Base-by-base conservation (phyloP, 1,140 invertebrate genomes). In the Hesperophylax magnus region DNA sequence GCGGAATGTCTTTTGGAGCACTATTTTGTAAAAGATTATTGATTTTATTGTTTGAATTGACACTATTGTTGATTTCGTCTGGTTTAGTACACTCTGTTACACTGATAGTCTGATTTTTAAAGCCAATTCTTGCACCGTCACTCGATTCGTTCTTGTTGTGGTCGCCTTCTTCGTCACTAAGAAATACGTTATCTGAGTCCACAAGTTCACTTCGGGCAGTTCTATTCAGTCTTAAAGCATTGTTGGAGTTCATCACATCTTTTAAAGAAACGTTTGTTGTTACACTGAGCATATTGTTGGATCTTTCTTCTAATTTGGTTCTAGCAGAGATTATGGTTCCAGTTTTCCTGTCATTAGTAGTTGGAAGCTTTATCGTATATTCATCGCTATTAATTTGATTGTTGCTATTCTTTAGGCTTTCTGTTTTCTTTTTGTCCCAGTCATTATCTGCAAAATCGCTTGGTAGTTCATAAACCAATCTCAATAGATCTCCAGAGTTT, bases 401-500 rank as follows among this genome's bases (percentile, higher is more conserved):
- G 39, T 71, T 56, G 20, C 47, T 54, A n/a, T 72, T 63, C 3
- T 77, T 67, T 34, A 60, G 31, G 9, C 6, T 52, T 14, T 67
- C 34, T 27, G 15, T 83, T 60, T 58, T 24, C 61, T 80, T 80
- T 17, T 18, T 60, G 3, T 84, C 81, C 81, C 81, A 82, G 11
- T 69, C 77, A 17, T 69, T 77, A 7, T 84, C 83, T 15, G 69
- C 72, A 65, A 76, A 84, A 22, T 90, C 88, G 71, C 86, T 86
- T 15, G 89, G 89, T 69, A 90, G 80, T 83, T 90, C 89, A 74
- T 90, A 90, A 1, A 90, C 88, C 39, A 90, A 82, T 65, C 88
- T 86, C 86, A 90, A 89, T n/a, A 91, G 86, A 80, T 90, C 89
- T 47, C 88, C 86, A n/a, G 89, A 87, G 82, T 85, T 85, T 83